A percentile compares a stretch with the other conserved stretches of the same genome.
These are phyloP conservation scores for Aquatica leii DNA, from an alignment of 2,888 invertebrate species.

Conservation along the genomic window DNA sequence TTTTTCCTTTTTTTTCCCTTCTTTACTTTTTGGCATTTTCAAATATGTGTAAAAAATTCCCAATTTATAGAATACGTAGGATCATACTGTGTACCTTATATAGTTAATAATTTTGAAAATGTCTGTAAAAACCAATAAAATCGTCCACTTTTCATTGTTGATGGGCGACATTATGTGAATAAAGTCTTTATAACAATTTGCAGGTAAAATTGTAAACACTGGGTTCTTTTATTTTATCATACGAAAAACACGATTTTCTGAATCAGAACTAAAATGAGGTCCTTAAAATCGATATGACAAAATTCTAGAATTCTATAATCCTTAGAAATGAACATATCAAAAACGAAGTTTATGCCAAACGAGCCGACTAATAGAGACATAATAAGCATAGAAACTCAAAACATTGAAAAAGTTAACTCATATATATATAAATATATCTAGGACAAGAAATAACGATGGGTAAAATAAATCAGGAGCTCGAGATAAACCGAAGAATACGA, in stretches of 20 bases:
- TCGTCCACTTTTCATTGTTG: too few relatives aligned
- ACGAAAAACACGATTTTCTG: background rate
- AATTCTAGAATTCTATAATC: background rate
- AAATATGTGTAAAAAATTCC: constrained; percentile 1
- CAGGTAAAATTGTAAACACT: background rate
- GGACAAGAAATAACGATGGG: too few relatives aligned
- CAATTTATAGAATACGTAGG: too few relatives aligned
- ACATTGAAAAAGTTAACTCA: too few relatives aligned
- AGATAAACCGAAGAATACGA: too few relatives aligned
- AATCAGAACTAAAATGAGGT: background rate
- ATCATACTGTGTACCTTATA: background rate
- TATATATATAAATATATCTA: too few relatives aligned
- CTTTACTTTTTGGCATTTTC: background rate
- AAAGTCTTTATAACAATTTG: background rate
- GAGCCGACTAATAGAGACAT: too few relatives aligned
- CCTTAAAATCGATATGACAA: background rate
- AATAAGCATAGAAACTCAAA: too few relatives aligned
- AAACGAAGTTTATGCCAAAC: too few relatives aligned
- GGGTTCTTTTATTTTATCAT: background rate
- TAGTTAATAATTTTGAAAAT: background rate
- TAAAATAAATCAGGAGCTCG: too few relatives aligned
- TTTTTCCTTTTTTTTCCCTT: background rate
- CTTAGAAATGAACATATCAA: too few relatives aligned
- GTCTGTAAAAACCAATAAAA: background rate
- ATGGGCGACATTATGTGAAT: background rate